Evolutionary conservation across 2,797 vertebrate genomes (phyloP).

Genomic region (Gymnoscopelus braueri): DNA sequence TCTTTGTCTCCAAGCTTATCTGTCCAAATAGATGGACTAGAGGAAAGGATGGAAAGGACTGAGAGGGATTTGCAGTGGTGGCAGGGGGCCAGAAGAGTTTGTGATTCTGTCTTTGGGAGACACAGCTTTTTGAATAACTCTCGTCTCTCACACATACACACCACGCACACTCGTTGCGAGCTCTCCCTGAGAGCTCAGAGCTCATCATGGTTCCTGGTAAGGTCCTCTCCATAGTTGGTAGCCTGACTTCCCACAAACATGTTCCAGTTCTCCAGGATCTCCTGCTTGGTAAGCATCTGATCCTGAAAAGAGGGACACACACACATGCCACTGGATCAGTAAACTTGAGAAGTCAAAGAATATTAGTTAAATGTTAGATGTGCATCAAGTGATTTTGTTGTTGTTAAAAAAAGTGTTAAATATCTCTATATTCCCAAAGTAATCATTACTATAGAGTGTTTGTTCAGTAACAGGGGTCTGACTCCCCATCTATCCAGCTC

Average conservation of each 20-base stretch:
- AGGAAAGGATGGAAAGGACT: constrained; percentile 40
- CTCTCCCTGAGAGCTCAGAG: constrained; percentile 79
- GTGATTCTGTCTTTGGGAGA: constrained; percentile 27
- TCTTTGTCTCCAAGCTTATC: constrained; percentile 21
- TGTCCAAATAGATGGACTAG: constrained; percentile 35
- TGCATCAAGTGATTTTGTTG: too few relatives aligned
- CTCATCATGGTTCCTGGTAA: constrained; percentile 94
- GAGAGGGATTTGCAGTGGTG: constrained; percentile 35
- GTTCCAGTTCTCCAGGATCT: constrained; percentile 98
- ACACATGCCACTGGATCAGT: not conserved
- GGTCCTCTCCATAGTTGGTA: constrained; percentile 97
- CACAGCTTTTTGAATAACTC: constrained; percentile 19
- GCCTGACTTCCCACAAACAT: constrained; percentile 99
- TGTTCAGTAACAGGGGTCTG: too few relatives aligned
- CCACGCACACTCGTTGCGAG: not conserved
- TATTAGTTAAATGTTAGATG: too few relatives aligned
- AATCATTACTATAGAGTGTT: too few relatives aligned
- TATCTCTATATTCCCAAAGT: too few relatives aligned
- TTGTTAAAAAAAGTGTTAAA: too few relatives aligned
- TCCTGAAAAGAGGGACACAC: constrained; percentile 78
- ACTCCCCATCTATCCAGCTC: too few relatives aligned
- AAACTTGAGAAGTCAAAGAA: too few relatives aligned
- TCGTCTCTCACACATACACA: constrained; percentile 9
- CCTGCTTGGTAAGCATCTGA: constrained; percentile 91
- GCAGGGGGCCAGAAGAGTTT: constrained; percentile 30